phyloP scores from a whole-genome alignment of 2,797 vertebrate species.

The Emys orbicularis region DNA sequence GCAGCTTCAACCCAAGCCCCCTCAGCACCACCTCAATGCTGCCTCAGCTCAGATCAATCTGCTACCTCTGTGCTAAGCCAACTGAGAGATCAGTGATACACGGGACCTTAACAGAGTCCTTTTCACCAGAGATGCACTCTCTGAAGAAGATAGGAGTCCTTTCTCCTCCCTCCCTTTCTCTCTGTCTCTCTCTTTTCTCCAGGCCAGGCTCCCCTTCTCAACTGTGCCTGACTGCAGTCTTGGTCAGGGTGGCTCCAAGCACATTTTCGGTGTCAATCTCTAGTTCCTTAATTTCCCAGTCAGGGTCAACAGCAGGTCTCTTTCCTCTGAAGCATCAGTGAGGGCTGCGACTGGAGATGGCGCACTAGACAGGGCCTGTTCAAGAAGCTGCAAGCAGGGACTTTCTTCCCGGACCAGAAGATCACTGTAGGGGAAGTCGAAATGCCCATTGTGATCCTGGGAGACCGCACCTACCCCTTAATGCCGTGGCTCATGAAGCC shows the following conservation, averaged over 20 bases:
- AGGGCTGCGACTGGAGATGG: neutral
- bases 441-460: too few relatives aligned
- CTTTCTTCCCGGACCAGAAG: too few relatives aligned
- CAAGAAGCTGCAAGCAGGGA: too few relatives aligned
- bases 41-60: neutral
- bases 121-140: neutral
- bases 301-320: neutral
- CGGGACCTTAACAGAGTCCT: neutral
- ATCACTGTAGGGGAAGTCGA: too few relatives aligned
- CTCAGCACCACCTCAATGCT: neutral
- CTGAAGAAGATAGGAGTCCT: neutral
- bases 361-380: neutral
- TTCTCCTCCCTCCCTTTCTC: neutral
- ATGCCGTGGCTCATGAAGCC: too few relatives aligned
- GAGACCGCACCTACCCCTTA: too few relatives aligned
- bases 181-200: neutral
- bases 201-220: neutral
- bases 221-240: neutral
- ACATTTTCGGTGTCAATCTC: neutral
- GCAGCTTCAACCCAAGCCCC: neutral
- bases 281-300: neutral
- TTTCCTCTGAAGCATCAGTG: neutral
- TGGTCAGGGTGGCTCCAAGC: neutral
- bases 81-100: neutral
- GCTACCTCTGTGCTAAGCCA: neutral